Conservation (phyloP, 2,797 vertebrate genomes). For the Pagetopsis macropterus region DNA sequence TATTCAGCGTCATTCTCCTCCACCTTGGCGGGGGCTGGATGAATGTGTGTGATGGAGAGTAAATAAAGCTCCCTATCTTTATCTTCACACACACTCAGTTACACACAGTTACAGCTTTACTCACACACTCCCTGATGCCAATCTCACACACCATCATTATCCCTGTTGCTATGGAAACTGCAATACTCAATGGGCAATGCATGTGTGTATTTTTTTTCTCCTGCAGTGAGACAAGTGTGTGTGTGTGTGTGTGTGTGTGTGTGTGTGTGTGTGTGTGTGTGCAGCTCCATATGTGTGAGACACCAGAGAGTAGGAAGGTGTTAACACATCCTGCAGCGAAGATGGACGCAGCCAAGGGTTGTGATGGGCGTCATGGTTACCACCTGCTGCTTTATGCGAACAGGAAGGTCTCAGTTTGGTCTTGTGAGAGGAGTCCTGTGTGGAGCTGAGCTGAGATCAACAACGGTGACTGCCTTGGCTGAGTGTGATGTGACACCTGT, state of each 20-base stretch:
- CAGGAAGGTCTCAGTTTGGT: not conserved
- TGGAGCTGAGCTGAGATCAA: not conserved
- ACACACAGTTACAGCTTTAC: not conserved
- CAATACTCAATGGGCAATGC: constrained; percentile 56
- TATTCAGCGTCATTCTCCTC: constrained; percentile 51
- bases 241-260: too few species aligned
- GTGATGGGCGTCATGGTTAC: not conserved
- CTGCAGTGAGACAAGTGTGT: constrained; percentile 6
- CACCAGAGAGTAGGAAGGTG: not conserved
- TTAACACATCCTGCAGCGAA: not conserved
- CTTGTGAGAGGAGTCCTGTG: not conserved
- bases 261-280: too few species aligned
- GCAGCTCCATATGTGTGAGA: not conserved
- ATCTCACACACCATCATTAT: constrained; percentile 41
- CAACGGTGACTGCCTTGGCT: not conserved
- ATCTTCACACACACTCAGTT: not conserved
- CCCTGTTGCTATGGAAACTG: constrained; percentile 79
- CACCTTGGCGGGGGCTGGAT: constrained; percentile 56
- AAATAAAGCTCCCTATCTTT: constrained; percentile 3
- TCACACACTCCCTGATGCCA: constrained; percentile 28
- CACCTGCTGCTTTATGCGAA: not conserved
- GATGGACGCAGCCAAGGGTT: not conserved
- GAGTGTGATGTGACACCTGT: not conserved
- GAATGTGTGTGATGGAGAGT: constrained; percentile 29
- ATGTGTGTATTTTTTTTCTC: constrained; percentile 1